Evolutionary conservation across 2,888 invertebrate species (phyloP).

Genomic region (Chaitophorus viminalis): DNA sequence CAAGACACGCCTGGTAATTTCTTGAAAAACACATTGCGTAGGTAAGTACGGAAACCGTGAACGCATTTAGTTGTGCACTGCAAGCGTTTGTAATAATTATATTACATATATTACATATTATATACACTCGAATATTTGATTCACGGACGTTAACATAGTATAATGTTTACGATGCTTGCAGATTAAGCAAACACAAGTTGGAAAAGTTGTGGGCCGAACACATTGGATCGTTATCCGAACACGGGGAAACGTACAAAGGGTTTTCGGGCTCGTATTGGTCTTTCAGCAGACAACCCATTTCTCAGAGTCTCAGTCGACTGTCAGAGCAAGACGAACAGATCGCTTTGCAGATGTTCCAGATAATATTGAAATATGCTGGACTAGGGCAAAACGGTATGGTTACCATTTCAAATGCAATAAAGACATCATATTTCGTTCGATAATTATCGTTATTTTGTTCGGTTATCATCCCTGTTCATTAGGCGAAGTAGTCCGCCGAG

Average conservation of each 20-base stretch:
- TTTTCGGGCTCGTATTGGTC: conserved; percentile 91
- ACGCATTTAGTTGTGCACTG: background rate
- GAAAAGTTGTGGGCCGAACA: conserved; percentile 80
- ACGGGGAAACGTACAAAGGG: conserved; percentile 87
- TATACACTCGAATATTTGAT: background rate
- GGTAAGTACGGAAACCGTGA: conserved; percentile 67
- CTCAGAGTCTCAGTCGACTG: conserved; percentile 85
- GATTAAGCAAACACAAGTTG: conserved; percentile 82
- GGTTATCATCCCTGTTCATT: background rate
- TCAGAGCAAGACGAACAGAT: conserved; percentile 88
- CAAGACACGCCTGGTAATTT: conserved; percentile 86
- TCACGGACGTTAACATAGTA: background rate
- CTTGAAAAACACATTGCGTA: conserved; percentile 85
- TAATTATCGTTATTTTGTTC: background rate
- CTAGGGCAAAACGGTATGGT: conserved; percentile 75
- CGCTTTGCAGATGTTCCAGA: conserved; percentile 87
- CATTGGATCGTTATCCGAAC: conserved; percentile 70
- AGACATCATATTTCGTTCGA: background rate
- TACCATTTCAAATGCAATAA: background rate
- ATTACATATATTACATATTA: no score
- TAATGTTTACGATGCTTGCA: conserved; percentile 40
- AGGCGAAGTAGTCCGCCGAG: conserved; percentile 66
- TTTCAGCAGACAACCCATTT: conserved; percentile 82
- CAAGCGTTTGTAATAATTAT: background rate
- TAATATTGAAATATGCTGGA: conserved; percentile 89